Evolutionary conservation across 1,140 invertebrate species (phyloP), one percentile per base, ranked within the genome.

Genomic region (Homalodisca vitripennis): DNA sequence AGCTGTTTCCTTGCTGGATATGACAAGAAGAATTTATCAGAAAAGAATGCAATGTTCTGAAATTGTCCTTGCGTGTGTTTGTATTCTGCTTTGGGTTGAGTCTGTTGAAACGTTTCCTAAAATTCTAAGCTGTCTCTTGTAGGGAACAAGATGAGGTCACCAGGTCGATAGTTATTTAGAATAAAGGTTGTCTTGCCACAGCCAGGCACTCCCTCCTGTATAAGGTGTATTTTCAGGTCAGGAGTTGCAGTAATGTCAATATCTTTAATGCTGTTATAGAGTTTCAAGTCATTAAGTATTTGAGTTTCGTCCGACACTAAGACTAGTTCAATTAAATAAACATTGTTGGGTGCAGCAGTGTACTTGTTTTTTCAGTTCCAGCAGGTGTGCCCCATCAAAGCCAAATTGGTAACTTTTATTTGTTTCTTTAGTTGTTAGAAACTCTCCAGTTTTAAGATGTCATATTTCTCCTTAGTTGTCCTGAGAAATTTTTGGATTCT

Each of bases 361-460:
- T 51, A 51, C 22, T 51, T 51, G n/a, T 51, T 20, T 22, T 51
- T 51, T 51, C 17, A 51, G 48, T n/a, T 51, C 48, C 3, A 51
- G 17, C 22, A 51, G 22, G n/a, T n/a, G n/a, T n/a, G 48, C 48
- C 17, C 55, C 55, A 27, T 60, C 29, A 13, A 60, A 60, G n/a
- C 24, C 29, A 29, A 60, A 60, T n/a, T 60, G 55, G 29, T 29
- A n/a, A 27, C 29, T 10, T 27, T 29, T 60, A 27, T 3, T 29
- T 27, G 29, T 3, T 27, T 60, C 3, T 27, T 60, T 13, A 27
- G 24, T 60, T 29, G 29, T 29, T 10, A 26, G 55, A 3, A n/a
- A 22, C 22, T 51, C 48, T 12, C 48, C 48, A 51, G 48, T 51
- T 12, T 20, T n/a, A n/a, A n/a, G n/a, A n/a, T n/a, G n/a, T n/a